phyloP scores from a whole-genome alignment of 2,113 vertebrate genomes.

The Rhinopomastus cyanomelas region DNA sequence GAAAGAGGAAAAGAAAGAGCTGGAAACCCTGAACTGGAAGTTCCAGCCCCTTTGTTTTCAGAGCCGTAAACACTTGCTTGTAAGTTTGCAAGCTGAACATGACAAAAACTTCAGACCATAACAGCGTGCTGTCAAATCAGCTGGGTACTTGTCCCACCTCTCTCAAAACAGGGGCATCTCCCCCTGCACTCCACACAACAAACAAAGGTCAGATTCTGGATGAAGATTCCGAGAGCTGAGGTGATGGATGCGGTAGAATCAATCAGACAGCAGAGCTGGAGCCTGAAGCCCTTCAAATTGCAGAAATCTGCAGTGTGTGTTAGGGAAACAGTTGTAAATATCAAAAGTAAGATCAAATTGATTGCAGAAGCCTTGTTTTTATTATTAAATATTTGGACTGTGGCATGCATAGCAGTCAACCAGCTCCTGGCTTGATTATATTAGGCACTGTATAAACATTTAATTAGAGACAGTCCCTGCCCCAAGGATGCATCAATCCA shows the following conservation, averaged over 20 bases:
- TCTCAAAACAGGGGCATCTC: neutral
- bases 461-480: constrained; percentile 10
- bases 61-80: no score
- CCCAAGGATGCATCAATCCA: neutral
- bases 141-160: neutral
- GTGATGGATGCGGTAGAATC: neutral
- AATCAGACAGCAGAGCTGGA: neutral
- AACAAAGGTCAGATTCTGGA: neutral
- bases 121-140: neutral
- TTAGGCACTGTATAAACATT: constrained; percentile 6
- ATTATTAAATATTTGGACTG: constrained; percentile 32
- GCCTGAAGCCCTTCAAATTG: neutral
- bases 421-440: constrained; percentile 4
- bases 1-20: no score
- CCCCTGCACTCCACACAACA: neutral
- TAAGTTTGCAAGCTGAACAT: no score
- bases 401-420: neutral
- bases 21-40: no score
- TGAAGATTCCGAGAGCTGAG: neutral
- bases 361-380: neutral
- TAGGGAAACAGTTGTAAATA: constrained; percentile 28
- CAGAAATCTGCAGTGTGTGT: neutral
- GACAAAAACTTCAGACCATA: no score
- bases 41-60: no score
- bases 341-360: neutral